Evolutionary conservation across 2,797 vertebrate genomes (phyloP), one percentile per base, ranked within the genome.

Genomic region (Alexandromys oeconomus): DNA sequence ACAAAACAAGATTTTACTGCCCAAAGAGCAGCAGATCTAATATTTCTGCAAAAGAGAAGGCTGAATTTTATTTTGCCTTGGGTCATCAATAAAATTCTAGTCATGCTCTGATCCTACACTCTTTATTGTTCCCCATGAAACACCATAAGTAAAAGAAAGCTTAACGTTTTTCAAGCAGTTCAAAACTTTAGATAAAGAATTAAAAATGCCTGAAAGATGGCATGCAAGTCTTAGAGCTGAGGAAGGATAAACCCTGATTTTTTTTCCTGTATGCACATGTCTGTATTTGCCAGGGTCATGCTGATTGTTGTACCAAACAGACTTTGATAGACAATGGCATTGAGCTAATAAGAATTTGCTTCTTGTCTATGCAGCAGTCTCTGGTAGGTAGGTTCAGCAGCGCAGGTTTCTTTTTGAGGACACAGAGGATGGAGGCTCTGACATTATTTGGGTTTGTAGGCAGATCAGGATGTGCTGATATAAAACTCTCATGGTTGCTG

Each of bases 1-100:
- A 97, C 92, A 97, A 96, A 97, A 98, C 31, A 79, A 87, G 79
- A 92, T 97, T 97, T 97, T 97, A 98, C 88, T 98, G 94, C 95
- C 96, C 94, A 97, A 97, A 96, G 93, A 95, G 91, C 93, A 96
- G 87, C 92, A 96, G 85, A 96, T 48, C 85, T 97, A 81, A 77
- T 93, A 91, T 87, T 94, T 21, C 3, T 19, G 81, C 76, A 89
- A 90, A 97, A 98, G 78, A 96, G 93, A 29, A 95, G 78, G 87
- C 96, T n/a, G 93, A 15, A 17, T 43, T 94, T 77, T 93, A 84
- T 94, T 97, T 98, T 96, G 96, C 90, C 88, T 97, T 92, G 94
- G 97, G 87, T 74, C 5, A 61, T 97, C 94, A 96, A 93, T 96
- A 94, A 80, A 96, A 89, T 82, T 94, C 74, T 86, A 89, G 91